phyloP scores from a whole-genome alignment of 1,140 invertebrate species.

The Macrosteles quadrilineatus region DNA sequence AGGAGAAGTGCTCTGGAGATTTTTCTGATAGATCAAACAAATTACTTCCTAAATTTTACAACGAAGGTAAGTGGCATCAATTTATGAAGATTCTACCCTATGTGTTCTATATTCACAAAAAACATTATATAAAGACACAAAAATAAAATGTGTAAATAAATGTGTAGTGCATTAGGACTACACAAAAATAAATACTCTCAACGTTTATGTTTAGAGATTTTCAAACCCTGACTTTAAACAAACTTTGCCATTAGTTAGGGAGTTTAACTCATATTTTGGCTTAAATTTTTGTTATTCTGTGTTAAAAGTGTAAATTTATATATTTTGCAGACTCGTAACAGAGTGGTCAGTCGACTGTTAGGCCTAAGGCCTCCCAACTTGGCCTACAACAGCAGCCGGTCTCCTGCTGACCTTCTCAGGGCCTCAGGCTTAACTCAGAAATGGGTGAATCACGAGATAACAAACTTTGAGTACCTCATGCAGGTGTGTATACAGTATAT shows the following conservation, averaged over 20 bases:
- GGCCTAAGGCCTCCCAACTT: constrained; percentile 62
- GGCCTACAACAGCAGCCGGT: constrained; percentile 59
- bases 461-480: constrained; percentile 70
- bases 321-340: constrained; percentile 58
- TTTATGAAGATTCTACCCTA: too few species aligned
- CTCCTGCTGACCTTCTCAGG: constrained; percentile 62
- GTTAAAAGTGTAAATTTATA: too few species aligned
- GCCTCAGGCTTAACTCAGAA: constrained; percentile 64
- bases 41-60: constrained; percentile 68
- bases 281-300: too few species aligned
- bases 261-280: too few species aligned
- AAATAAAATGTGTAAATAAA: too few species aligned
- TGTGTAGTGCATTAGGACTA: too few species aligned
- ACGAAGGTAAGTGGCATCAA: constrained; percentile 54
- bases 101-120: too few species aligned
- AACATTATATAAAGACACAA: too few species aligned
- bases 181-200: too few species aligned
- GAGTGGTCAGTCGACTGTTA: constrained; percentile 62
- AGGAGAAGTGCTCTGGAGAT: constrained; percentile 65
- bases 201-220: too few species aligned
- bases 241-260: too few species aligned
- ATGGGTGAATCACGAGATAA: constrained; percentile 66
- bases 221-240: too few species aligned
- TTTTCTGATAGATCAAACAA: constrained; percentile 67
- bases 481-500: constrained; percentile 45